Conservation (phyloP, 2,113 vertebrate genomes). For the Forbesichthys agassizii region DNA sequence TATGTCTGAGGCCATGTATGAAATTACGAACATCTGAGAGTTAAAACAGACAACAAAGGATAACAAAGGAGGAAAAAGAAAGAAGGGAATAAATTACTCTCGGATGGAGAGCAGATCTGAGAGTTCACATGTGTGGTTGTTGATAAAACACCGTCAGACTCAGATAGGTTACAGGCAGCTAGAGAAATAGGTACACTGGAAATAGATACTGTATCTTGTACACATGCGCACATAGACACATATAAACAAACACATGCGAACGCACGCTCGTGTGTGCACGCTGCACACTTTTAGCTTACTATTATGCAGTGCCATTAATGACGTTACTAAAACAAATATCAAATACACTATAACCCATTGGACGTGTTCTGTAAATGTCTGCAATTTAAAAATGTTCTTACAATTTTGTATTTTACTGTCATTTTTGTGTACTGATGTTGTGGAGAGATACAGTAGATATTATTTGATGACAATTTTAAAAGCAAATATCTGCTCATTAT, state of each 20-base stretch:
- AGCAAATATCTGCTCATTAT: background rate
- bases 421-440: no score
- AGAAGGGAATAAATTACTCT: slow-evolving; percentile 37
- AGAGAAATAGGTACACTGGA: slow-evolving; percentile 30
- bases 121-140: slow-evolving; percentile 42
- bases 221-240: slow-evolving; percentile 9
- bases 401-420: no score
- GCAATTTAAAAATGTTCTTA: no score
- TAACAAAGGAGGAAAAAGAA: slow-evolving; percentile 41
- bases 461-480: background rate
- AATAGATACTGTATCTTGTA: slow-evolving; percentile 20
- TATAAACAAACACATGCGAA: background rate
- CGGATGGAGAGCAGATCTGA: slow-evolving; percentile 20
- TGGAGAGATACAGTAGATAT: background rate
- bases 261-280: background rate
- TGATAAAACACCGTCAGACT: slow-evolving; percentile 27
- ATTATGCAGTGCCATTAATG: no score
- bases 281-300: background rate
- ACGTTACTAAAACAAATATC: no score
- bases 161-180: slow-evolving; percentile 38
- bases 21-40: slow-evolving; percentile 15
- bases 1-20: background rate
- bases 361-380: no score
- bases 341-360: no score
- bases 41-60: slow-evolving; percentile 43